These are phyloP conservation scores for Carollia perspicillata DNA, from an alignment of 2,113 vertebrate species.

Conservation along the genomic window DNA sequence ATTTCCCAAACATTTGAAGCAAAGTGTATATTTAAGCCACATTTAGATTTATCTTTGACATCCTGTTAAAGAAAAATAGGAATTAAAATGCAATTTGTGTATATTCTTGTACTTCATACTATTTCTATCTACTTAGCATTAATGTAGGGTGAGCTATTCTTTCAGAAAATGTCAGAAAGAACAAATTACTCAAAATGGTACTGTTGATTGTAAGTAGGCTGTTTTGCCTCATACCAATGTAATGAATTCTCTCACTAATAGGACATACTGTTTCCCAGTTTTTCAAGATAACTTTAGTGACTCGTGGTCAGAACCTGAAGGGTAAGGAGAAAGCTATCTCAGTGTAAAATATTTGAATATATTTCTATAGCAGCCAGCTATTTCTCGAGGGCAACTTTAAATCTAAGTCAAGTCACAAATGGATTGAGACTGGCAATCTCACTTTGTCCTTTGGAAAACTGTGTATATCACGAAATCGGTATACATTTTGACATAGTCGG, in stretches of 20 bases:
- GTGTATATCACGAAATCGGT: conserved; percentile 64
- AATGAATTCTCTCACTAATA: conserved; percentile 71
- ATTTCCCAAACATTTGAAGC: conserved; percentile 65
- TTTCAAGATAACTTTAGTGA: conserved; percentile 67
- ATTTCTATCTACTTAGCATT: conserved; percentile 72
- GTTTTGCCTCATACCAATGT: conserved; percentile 63
- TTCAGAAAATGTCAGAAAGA: conserved; percentile 66
- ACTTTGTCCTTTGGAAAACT: conserved; percentile 61
- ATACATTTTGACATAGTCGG: conserved; percentile 65
- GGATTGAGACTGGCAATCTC: conserved; percentile 68
- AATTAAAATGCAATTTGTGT: conserved; percentile 73
- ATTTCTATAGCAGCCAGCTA: conserved; percentile 32
- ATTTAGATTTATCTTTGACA: conserved; percentile 71
- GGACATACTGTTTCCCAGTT: conserved; percentile 50
- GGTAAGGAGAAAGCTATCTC: conserved; percentile 36
- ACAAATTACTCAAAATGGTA: conserved; percentile 71
- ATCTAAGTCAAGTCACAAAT: conserved; percentile 71
- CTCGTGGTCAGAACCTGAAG: conserved; percentile 30
- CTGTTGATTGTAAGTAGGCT: conserved; percentile 41
- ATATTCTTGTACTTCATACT: conserved; percentile 56
- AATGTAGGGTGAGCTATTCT: conserved; percentile 63
- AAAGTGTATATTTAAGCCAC: conserved; percentile 64
- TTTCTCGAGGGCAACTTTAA: conserved; percentile 65
- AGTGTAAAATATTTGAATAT: conserved; percentile 36
- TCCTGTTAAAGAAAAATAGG: conserved; percentile 65